Evolutionary conservation across 2,888 invertebrate genomes (phyloP).

Genomic region (Cheilosia variabilis): DNA sequence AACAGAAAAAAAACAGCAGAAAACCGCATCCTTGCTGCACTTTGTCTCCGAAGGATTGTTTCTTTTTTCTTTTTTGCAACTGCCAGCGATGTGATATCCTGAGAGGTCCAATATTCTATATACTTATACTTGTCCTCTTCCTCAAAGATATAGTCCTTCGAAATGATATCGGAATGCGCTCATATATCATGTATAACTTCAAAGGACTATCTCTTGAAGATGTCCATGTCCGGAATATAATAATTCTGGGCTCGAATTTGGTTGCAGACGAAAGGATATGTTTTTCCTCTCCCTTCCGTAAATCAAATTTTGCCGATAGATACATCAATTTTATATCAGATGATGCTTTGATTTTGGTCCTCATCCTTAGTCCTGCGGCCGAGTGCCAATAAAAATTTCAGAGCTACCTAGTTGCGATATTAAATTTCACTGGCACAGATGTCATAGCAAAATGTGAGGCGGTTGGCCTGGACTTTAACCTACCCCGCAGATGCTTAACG

Average conservation of each 20-base stretch:
- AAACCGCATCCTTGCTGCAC: slow-evolving; percentile 15
- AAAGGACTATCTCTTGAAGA: slow-evolving; percentile 36
- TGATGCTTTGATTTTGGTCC: slow-evolving; percentile 21
- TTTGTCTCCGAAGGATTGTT: not conserved
- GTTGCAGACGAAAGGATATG: not conserved
- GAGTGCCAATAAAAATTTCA: not conserved
- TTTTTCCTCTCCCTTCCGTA: not conserved
- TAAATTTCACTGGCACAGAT: not conserved
- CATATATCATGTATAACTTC: slow-evolving; percentile 34
- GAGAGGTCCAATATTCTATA: slow-evolving; percentile 16
- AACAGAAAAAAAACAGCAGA: not conserved
- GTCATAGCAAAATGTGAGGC: not conserved
- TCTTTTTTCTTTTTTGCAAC: not conserved
- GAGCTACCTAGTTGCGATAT: not conserved
- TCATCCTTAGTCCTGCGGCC: not conserved
- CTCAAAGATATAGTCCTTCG: slow-evolving; percentile 8
- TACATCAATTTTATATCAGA: slow-evolving; percentile 32
- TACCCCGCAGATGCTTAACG: too few relatives aligned
- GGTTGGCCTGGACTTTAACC: too few relatives aligned
- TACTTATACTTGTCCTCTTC: slow-evolving; percentile 27
- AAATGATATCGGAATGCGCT: slow-evolving; percentile 29
- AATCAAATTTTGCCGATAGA: slow-evolving; percentile 24
- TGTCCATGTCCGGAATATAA: slow-evolving; percentile 26
- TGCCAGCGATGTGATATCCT: slow-evolving; percentile 48
- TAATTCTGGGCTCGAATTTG: not conserved